Base-by-base conservation (phyloP, 2,888 invertebrate genomes). In the Tenthredo scrophulariae region DNA sequence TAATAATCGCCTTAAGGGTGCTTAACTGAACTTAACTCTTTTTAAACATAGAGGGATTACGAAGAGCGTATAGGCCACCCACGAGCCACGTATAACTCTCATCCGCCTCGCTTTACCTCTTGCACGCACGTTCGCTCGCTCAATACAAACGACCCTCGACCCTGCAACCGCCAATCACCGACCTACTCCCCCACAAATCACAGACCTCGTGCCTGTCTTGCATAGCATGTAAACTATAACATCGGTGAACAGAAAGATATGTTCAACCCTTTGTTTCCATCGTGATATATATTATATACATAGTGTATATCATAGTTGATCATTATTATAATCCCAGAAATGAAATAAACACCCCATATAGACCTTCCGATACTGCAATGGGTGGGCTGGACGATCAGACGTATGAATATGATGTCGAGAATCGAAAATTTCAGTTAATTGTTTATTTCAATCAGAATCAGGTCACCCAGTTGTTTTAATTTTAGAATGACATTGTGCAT, bases 121-220 rank as follows among this genome's bases (percentile, higher is more conserved):
- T 86, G 87, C 87, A 89, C 88, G 88, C 87, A 87, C 85, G 75
- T 86, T 83, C 83, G 83, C 83, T 50, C 83, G 83, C 67, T 83
- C 83, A 58, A 83, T 83, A 83, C 67, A 67, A 67, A 83, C 83
- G 67, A 83, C 70, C 83, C 83, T 83, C 83, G 83, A 83, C 83
- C 83, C 83, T 83, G 83, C 83, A 83, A 83, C 83, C 83, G 70
- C 83, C 83, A 83, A 83, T 83, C 83, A 67, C 83, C 46, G 83
- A 83, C 70, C 83, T 83, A 80, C 62, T 70, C 70, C 40, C 83
- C 83, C 65, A 83, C 83, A 83, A 83, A 83, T 46, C 67, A 83
- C 83, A 46, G 58, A 62, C 79, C 79, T 54, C 58, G 79, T 79
- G 79, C 79, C 79, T 79, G 46, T 67, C 58, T 58, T n/a, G 79